Base-by-base conservation (phyloP, 1,140 invertebrate species). In the Panonychus citri region DNA sequence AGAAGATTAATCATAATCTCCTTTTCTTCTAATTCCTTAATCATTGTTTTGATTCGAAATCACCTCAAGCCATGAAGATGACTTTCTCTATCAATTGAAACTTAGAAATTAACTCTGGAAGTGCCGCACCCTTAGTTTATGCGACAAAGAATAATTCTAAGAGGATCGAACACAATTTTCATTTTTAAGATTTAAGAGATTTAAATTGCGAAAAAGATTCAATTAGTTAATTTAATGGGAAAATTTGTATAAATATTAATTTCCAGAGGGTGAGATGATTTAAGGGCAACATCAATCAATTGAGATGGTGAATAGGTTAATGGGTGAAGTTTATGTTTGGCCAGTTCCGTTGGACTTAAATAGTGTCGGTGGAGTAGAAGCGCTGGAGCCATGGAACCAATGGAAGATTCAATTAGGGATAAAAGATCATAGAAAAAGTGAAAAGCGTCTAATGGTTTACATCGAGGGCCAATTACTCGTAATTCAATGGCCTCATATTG, bases 51-150 rank as follows among this genome's bases (percentile, higher is more conserved):
- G n/a, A n/a, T n/a, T n/a, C n/a, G n/a, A n/a, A n/a, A n/a, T n/a
- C n/a, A n/a, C n/a, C n/a, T n/a, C n/a, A n/a, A n/a, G n/a, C n/a
- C n/a, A n/a, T n/a, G n/a, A n/a, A n/a, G n/a, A n/a, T n/a, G n/a
- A n/a, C n/a, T n/a, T n/a, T n/a, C n/a, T n/a, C n/a, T n/a, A n/a
- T n/a, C n/a, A n/a, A n/a, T n/a, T n/a, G n/a, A n/a, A n/a, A n/a
- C n/a, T n/a, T 91, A 26, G 85, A 81, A 61, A 87, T 91, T 62
- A 82, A 85, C 1, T 88, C 83, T 3, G 85, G 85, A 5, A 81
- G 85, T 67, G 87, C 85, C 10, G 90, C 91, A 66, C 76, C 90
- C 39, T 74, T 91, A 19, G 85, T 90, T 12, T 91, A 89, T 67
- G 61, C 51, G 60, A 63, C 52, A 37, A 30, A 17, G 55, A 64